Conservation (phyloP, 2,888 invertebrate species). For the Uloborus plumipes region DNA sequence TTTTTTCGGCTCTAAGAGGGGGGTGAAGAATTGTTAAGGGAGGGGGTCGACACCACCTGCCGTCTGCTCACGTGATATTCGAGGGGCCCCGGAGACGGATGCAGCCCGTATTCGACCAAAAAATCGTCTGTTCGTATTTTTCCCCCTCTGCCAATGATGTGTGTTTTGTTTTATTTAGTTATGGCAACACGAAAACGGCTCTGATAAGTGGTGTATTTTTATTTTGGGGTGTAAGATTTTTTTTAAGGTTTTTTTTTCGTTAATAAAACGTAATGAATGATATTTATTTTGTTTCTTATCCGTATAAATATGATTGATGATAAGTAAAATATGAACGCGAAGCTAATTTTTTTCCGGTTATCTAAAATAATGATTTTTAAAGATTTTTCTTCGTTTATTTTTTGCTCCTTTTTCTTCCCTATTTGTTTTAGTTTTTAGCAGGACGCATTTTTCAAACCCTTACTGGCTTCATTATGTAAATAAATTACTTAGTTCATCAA, state of each 20-base stretch:
- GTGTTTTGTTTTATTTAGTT: conserved; percentile 40
- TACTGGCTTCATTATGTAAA: too few relatives aligned
- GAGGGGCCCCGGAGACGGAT: conserved; percentile 49
- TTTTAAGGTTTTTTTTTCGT: conserved; percentile 12
- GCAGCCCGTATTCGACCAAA: conserved; percentile 39
- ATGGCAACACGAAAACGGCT: neutral
- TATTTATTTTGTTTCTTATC: conserved; percentile 55
- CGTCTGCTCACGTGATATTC: conserved; percentile 49
- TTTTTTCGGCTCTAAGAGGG: conserved; percentile 18
- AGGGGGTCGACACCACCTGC: conserved; percentile 53
- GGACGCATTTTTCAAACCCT: neutral
- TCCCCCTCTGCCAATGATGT: conserved; percentile 17
- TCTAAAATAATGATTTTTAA: conserved; percentile 9
- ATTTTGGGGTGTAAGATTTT: conserved; percentile 8
- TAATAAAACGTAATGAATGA: conserved; percentile 62
- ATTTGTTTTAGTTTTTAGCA: neutral
- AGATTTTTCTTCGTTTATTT: neutral
- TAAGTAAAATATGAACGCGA: conserved; percentile 52
- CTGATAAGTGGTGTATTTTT: neutral
- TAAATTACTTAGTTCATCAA: too few relatives aligned
- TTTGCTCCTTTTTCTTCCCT: neutral
- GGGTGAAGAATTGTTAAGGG: conserved; percentile 18
- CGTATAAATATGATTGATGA: conserved; percentile 52
- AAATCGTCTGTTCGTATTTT: conserved; percentile 49
- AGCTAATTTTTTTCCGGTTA: conserved; percentile 8